These are phyloP conservation scores for Rhingia rostrata DNA, from an alignment of 2,888 invertebrate genomes.

Conservation along the genomic window DNA sequence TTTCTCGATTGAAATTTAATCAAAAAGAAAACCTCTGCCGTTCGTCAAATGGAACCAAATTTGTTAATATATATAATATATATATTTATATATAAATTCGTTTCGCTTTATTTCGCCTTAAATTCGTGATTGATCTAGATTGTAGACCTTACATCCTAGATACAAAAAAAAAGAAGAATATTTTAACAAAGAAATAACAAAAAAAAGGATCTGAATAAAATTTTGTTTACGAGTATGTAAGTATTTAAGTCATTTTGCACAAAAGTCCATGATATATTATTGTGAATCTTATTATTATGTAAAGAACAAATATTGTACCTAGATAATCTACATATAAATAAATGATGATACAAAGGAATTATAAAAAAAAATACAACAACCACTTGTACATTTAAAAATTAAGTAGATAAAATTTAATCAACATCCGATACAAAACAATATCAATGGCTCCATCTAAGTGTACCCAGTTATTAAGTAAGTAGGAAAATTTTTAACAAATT, in stretches of 20 bases:
- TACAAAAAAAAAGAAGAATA: constrained; percentile 33
- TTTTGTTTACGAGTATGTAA: constrained; percentile 50
- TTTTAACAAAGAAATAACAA: constrained; percentile 32
- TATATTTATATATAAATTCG: constrained; percentile 10
- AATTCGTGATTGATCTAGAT: constrained; percentile 61
- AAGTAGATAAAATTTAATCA: constrained; percentile 36
- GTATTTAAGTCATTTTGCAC: constrained; percentile 64
- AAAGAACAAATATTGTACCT: constrained; percentile 57
- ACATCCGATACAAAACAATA: constrained; percentile 47
- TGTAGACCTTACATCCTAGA: constrained; percentile 44
- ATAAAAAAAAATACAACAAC: constrained; percentile 24
- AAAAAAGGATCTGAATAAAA: constrained; percentile 27
- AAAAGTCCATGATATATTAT: constrained; percentile 53
- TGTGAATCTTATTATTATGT: constrained; percentile 58
- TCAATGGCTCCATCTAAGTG: constrained; percentile 55
- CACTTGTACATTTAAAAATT: constrained; percentile 50
- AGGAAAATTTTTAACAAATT: constrained; percentile 56
- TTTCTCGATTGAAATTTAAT: neutral
- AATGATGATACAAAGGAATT: constrained; percentile 1
- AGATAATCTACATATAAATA: constrained; percentile 44
- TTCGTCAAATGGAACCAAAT: constrained; percentile 61
- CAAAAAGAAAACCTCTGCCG: constrained; percentile 51
- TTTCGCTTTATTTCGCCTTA: constrained; percentile 28
- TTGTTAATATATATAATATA: constrained; percentile 33
- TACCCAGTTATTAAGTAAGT: constrained; percentile 58